Base-by-base conservation (phyloP, 2,797 vertebrate species). In the Lycodopsis pacificus region DNA sequence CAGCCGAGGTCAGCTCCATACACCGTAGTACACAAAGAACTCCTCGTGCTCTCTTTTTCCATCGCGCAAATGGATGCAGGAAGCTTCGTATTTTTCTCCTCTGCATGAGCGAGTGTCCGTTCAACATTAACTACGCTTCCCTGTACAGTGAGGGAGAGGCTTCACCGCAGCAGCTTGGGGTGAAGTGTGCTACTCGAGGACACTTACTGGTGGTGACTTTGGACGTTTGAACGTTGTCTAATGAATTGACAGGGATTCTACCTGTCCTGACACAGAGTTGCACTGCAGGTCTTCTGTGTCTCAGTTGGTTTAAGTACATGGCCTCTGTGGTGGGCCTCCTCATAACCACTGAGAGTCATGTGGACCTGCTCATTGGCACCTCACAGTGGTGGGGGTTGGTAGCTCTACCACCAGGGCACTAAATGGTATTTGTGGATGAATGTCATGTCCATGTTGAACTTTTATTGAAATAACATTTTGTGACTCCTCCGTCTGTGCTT, bases 331-430 rank as follows among this genome's bases (percentile, higher is more conserved):
- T 74, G 25, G 38, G 44, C 7, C n/a, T 36, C 22, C 22, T 68
- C 20, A 20, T 8, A n/a, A 20, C 22, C 22, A 14, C 27, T 54
- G 10, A 27, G 7, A 51, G 32, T 38, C 12, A 57, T 54, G 56
- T 42, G 11, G 5, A 58, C 48, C 44, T 44, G 27, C 75, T 77
- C 69, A 71, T 64, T 81, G 44, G 80, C 83, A 54, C 87, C 91
- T 84, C 69, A 80, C 73, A 80, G 87, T 90, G 92, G 74, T 57
- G n/a, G 67, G 2, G 20, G 61, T 30, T 57, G 19, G 54, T 73
- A 70, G 25, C 2, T 69, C n/a, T 20, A 40, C 30, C 12, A 46
- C 30, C 53, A 40, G n/a, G 32, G 19, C 58, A 63, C 20, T 56
- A 51, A 63, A 30, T 54, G 40, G 54, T 71, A 27, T 78, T 48